These are phyloP conservation scores for Geotrupes spiniger DNA, from an alignment of 2,888 invertebrate species.

Conservation along the genomic window DNA sequence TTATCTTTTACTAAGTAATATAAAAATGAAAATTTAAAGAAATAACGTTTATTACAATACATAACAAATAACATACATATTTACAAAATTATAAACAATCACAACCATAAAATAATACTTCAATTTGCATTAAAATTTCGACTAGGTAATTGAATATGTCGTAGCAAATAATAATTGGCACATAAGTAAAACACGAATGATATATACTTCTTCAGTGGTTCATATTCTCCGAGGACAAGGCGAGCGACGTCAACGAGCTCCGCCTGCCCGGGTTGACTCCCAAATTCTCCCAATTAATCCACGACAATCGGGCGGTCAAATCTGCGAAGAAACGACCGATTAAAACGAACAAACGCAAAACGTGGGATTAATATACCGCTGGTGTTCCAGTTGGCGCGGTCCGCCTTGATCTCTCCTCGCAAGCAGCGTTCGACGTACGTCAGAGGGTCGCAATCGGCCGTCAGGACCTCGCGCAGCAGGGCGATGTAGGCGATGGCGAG, in stretches of 20 bases:
- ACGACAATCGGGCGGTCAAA: conserved; percentile 91
- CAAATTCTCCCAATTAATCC: conserved; percentile 99
- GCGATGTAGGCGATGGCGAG: conserved; percentile 98
- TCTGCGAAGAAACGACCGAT: conserved; percentile 65
- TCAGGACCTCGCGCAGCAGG: conserved; percentile 82
- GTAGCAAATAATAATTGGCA: too few species aligned
- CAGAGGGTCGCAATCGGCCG: conserved; percentile 85
- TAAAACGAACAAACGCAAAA: not conserved
- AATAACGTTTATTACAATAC: too few species aligned
- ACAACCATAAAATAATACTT: too few species aligned
- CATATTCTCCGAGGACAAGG: conserved; percentile 67
- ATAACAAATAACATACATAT: too few species aligned
- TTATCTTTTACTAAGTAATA: too few species aligned
- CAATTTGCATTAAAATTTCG: too few species aligned
- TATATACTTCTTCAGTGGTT: conserved; percentile 40
- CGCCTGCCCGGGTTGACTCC: conserved; percentile 89
- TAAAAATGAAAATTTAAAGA: too few species aligned
- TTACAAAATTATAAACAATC: too few species aligned
- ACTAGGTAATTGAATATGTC: too few species aligned
- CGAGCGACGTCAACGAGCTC: conserved; percentile 77
- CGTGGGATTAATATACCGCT: conserved; percentile 67
- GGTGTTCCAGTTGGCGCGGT: conserved; percentile 92
- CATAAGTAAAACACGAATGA: too few species aligned
- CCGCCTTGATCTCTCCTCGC: conserved; percentile 84
- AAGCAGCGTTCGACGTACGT: conserved; percentile 92